phyloP scores from a whole-genome alignment of 2,888 invertebrate genomes.

The Drosophila neutralis region DNA sequence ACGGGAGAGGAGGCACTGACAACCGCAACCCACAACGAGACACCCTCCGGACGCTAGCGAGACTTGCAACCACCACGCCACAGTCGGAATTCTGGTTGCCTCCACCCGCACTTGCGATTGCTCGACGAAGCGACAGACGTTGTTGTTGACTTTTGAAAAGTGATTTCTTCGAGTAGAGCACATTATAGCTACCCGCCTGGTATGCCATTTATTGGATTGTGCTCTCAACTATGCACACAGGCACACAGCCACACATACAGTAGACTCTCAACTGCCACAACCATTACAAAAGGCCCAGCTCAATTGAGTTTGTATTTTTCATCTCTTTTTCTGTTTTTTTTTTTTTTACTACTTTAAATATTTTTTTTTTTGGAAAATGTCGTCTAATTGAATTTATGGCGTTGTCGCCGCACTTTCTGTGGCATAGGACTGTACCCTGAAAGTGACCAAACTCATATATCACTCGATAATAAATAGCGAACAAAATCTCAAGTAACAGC shows the following conservation, averaged over 20 bases:
- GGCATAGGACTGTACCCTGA: constrained; percentile 12
- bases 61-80: constrained; percentile 32
- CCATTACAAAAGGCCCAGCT: constrained; percentile 35
- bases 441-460: background rate
- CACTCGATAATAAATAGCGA: constrained; percentile 22
- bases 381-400: constrained; percentile 51
- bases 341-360: constrained; percentile 16
- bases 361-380: constrained; percentile 35
- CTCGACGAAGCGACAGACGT: constrained; percentile 45
- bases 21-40: constrained; percentile 62
- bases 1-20: background rate
- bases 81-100: constrained; percentile 6
- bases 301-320: constrained; percentile 54
- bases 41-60: constrained; percentile 57
- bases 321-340: background rate
- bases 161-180: constrained; percentile 78
- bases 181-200: constrained; percentile 73
- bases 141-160: constrained; percentile 79
- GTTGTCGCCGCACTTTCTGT: constrained; percentile 6
- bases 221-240: constrained; percentile 34
- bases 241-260: constrained; percentile 3
- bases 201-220: constrained; percentile 77
- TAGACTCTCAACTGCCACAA: constrained; percentile 19
- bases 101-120: background rate
- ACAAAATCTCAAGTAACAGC: constrained; percentile 49